Conservation (phyloP, 2,797 vertebrate species). For the Parauchenoglanis ngamensis region DNA sequence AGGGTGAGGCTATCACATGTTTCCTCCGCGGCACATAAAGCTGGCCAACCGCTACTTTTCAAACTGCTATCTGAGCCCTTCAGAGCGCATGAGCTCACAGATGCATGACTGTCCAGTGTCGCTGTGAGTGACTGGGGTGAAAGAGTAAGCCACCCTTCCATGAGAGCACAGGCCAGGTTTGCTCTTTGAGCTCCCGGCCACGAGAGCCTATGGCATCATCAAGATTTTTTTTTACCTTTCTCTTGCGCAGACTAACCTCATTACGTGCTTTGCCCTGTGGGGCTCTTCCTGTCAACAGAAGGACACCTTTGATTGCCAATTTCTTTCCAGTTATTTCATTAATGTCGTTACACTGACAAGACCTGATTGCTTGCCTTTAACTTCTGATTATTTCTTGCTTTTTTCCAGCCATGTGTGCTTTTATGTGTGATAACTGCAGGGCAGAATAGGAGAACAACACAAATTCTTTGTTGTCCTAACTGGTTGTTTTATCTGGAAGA, state of each 20-base stretch:
- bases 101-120: no score
- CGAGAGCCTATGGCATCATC: not conserved
- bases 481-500: constrained; percentile 17
- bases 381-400: constrained; percentile 26
- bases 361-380: constrained; percentile 24
- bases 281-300: constrained; percentile 53
- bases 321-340: constrained; percentile 51
- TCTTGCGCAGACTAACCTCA: constrained; percentile 37
- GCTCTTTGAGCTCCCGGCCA: no score
- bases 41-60: no score
- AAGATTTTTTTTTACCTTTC: constrained; percentile 1
- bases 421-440: not conserved
- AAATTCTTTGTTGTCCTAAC: constrained; percentile 24
- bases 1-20: no score
- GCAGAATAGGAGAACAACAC: not conserved
- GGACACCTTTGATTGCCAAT: constrained; percentile 49
- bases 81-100: no score
- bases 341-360: constrained; percentile 38
- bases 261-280: constrained; percentile 37
- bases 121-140: no score
- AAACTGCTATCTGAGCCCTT: no score
- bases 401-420: constrained; percentile 4
- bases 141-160: no score
- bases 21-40: no score
- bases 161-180: no score